phyloP scores from a whole-genome alignment of 2,113 vertebrate genomes.

The Motacilla tschutschensis region DNA sequence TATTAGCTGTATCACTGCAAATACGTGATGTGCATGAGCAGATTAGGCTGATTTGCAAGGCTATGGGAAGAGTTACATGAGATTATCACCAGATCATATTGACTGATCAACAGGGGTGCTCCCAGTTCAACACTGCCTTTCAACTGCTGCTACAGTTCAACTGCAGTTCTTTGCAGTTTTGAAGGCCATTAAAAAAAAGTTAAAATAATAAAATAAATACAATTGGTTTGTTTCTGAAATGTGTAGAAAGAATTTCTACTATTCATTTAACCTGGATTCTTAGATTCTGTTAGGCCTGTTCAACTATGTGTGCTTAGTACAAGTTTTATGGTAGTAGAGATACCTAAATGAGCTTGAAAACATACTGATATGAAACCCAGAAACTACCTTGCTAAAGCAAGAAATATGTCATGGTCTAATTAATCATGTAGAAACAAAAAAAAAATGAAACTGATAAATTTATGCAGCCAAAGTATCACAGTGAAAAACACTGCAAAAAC shows the following conservation, averaged over 20 bases:
- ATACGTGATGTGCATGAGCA: neutral
- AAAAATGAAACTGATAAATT: neutral
- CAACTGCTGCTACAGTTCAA: no score
- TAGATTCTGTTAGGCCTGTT: neutral
- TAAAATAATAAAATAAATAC: neutral
- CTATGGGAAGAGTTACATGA: neutral
- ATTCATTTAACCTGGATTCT: neutral
- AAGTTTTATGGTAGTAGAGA: neutral
- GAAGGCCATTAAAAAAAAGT: neutral
- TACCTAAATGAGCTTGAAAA: neutral
- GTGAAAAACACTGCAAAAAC: neutral
- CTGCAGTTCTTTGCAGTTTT: neutral
- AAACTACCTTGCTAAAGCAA: neutral
- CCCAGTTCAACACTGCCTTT: neutral
- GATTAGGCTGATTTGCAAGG: neutral
- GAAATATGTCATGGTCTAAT: neutral
- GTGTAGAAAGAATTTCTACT: neutral
- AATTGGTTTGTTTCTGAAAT: neutral
- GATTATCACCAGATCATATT: neutral
- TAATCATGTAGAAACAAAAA: neutral
- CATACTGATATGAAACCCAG: neutral
- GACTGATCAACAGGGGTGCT: neutral
- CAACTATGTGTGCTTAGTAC: neutral
- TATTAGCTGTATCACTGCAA: neutral
- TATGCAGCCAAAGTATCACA: neutral